Conservation (phyloP, 2,888 invertebrate species). For the Orthosia gothica region DNA sequence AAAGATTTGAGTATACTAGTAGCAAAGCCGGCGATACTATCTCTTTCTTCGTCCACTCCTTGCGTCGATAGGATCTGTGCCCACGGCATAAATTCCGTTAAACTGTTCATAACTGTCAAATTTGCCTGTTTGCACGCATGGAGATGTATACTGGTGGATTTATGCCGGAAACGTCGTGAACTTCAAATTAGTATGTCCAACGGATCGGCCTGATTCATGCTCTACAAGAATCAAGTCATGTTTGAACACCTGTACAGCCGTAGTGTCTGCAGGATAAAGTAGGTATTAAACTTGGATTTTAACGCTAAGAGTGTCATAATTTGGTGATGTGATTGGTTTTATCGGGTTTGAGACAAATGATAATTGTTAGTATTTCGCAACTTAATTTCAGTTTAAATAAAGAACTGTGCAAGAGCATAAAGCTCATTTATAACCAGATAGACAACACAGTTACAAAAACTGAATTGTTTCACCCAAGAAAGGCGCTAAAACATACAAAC, state of each 20-base stretch:
- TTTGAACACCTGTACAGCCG: constrained; percentile 73
- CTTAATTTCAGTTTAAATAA: not conserved
- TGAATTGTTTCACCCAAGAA: constrained; percentile 6
- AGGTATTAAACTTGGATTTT: constrained; percentile 38
- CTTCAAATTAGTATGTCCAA: constrained; percentile 80
- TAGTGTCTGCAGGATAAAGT: constrained; percentile 45
- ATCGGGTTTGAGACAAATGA: not conserved
- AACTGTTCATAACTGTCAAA: constrained; percentile 82
- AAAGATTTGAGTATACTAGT: constrained; percentile 68
- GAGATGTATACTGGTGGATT: constrained; percentile 69
- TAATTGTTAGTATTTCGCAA: not conserved
- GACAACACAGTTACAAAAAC: too few species aligned
- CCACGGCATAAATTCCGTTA: constrained; percentile 74
- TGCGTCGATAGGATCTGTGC: constrained; percentile 76
- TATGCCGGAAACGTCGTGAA: constrained; percentile 81
- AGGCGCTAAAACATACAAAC: constrained; percentile 29
- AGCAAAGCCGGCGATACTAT: constrained; percentile 74
- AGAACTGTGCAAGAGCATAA: not conserved
- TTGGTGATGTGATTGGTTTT: constrained; percentile 8
- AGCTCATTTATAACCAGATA: too few species aligned
- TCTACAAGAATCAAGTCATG: constrained; percentile 68
- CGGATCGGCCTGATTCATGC: constrained; percentile 76
- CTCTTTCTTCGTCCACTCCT: constrained; percentile 65
- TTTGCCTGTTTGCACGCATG: constrained; percentile 76
- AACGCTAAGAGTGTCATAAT: constrained; percentile 7